phyloP scores from a whole-genome alignment of 2,888 invertebrate genomes.

The Sesia bembeciformis region DNA sequence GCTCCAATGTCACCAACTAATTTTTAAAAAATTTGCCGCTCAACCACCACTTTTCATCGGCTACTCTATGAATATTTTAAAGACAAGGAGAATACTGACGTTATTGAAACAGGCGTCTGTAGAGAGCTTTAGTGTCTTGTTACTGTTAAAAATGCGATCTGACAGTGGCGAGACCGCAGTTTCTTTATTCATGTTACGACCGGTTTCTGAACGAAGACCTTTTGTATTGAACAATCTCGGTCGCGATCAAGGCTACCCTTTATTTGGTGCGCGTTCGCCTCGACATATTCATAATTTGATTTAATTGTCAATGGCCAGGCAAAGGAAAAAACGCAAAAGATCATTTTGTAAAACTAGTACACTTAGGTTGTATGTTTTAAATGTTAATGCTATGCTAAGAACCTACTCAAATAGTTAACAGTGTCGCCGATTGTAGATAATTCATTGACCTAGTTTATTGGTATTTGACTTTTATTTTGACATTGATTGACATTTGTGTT shows the following conservation, averaged over 20 bases:
- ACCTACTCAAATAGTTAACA: no score
- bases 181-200: conserved; percentile 35
- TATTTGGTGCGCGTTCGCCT: conserved; percentile 20
- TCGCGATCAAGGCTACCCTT: conserved; percentile 24
- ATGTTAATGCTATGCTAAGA: no score
- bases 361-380: no score
- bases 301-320: neutral
- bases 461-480: no score
- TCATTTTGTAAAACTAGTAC: no score
- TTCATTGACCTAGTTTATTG: no score
- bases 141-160: conserved; percentile 50
- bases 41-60: no score
- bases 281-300: conserved; percentile 4
- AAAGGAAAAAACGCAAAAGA: neutral
- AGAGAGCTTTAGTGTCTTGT: conserved; percentile 32
- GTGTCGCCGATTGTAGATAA: no score
- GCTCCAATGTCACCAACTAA: no score
- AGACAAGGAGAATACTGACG: conserved; percentile 11
- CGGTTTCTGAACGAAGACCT: conserved; percentile 38
- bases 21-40: no score
- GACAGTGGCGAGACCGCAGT: conserved; percentile 29
- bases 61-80: no score
- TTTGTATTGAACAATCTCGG: conserved; percentile 16
- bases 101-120: conserved; percentile 25
- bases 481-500: no score